Evolutionary conservation across 1,140 invertebrate genomes (phyloP), one percentile per base, ranked within the genome.

Genomic region (Drosophila navojoa): DNA sequence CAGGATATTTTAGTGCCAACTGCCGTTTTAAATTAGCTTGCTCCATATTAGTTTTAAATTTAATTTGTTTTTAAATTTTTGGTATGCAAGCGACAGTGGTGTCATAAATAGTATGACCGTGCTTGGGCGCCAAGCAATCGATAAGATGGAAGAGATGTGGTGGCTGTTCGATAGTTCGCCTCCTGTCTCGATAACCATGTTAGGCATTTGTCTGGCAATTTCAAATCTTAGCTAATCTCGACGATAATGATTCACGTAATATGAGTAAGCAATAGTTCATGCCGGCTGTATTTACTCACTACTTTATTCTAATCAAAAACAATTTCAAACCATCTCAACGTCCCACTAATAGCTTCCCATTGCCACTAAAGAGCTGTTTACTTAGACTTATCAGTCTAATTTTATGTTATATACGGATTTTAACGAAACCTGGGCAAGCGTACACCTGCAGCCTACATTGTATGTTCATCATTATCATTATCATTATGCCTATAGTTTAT

Each of bases 381-480:
- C 45, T 22, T 16, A 38, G 9, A 40, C 49, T 76, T 71, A 72
- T 71, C 73, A 76, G 54, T 60, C 47, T 38, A 68, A 55, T 57
- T 62, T 61, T 67, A 71, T 44, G 61, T 75, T 75, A 71, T 75
- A 60, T 75, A 59, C 59, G 59, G 38, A 44, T 50, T 68, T 57
- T 53, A 25, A 25, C 58, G 47, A 44, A 58, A 19, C 29, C 10
- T 13, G 45, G 19, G 0, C 19, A 3, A 3, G 13, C 19, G 66
- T 61, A 75, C 72, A 75, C 72, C 72, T 75, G 72, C 60, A 64
- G 59, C 42, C 54, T 32, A 68, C 71, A 55, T 15, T 61, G 57
- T 74, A 45, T 57, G n/a, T 49, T 69, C 57, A 29, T 53, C 22
- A 53, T 63, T 66, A 63, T 70, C 35, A 35, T 50, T 64, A 35